These are phyloP conservation scores for Glaucopsyche alexis DNA, from an alignment of 2,888 invertebrate species.

Conservation along the genomic window DNA sequence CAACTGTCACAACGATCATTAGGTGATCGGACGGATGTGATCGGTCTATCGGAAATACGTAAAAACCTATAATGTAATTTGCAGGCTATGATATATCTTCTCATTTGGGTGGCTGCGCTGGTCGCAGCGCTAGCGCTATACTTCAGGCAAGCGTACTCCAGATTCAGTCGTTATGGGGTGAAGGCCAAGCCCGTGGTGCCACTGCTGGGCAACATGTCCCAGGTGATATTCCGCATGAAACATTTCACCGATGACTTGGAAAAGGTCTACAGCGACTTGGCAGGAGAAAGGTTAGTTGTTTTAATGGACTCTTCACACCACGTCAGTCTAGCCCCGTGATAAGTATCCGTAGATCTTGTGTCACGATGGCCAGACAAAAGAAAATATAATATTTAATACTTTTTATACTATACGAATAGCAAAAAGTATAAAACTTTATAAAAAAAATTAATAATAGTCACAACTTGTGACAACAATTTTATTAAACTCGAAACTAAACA, in stretches of 20 bases:
- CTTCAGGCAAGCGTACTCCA: conserved; percentile 46
- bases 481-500: too few relatives aligned
- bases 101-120: conserved; percentile 48
- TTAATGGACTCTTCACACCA: neutral
- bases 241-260: conserved; percentile 43
- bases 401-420: too few relatives aligned
- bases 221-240: conserved; percentile 41
- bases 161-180: conserved; percentile 49
- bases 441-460: too few relatives aligned
- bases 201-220: conserved; percentile 52
- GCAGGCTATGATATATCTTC: conserved; percentile 44
- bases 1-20: too few relatives aligned
- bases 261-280: conserved; percentile 44
- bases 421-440: too few relatives aligned
- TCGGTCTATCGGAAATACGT: too few relatives aligned
- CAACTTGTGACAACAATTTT: too few relatives aligned
- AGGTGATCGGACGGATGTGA: too few relatives aligned
- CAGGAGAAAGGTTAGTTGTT: conserved; percentile 48
- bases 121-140: conserved; percentile 46
- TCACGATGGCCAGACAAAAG: too few relatives aligned
- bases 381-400: too few relatives aligned
- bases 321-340: neutral
- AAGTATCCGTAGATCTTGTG: too few relatives aligned
- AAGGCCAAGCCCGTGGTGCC: conserved; percentile 49
- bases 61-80: neutral